Base-by-base conservation (phyloP, 2,797 vertebrate species). In the Lophura swinhoii region DNA sequence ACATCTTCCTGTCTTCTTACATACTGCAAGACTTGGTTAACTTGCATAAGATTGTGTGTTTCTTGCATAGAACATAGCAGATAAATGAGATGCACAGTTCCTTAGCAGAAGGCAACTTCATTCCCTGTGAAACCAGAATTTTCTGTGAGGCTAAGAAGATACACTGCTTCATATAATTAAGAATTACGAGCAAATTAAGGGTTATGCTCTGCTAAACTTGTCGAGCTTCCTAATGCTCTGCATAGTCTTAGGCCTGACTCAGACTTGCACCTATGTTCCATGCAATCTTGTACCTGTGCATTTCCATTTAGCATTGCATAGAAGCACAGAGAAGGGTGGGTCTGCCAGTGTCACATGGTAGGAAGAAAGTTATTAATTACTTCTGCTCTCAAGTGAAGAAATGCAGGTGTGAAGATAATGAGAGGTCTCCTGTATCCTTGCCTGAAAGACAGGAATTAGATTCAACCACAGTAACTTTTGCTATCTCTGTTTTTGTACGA, bases 131-230 rank as follows among this genome's bases (percentile, higher is more conserved):
- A 94, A 67, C 33, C 43, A 7, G 74, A 73, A 28, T 62, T 64
- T 75, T 68, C 49, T 33, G 14, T 21, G 55, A 85, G 66, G 49
- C 59, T 87, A 39, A 55, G 69, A 33, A 77, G 69, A 21, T 55
- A 26, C 20, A 7, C 9, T 75, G 4, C 20, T 77, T 60, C 22
- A 63, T 46, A 8, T 56, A 59, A 77, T 88, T 75, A 86, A 63
- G 37, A 94, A 87, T 56, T 63, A 48, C 14, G 46, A 1, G 10
- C 49, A 93, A 89, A 91, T 78, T 22, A 85, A 85, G 31, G 35
- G 12, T 76, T 87, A n/a, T 35, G 23, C 26, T 84, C 63, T 78
- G 79, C 87, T 89, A 37, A 91, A 91, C 67, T 72, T 87, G 89
- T 48, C 49, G 69, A 87, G 63, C 92, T 31, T 53, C 63, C 24